Percentiles rank a stretch among this genome's conserved stretches.
Conservation (phyloP, 2,113 vertebrate species). For the Dendrocopos noguchii region DNA sequence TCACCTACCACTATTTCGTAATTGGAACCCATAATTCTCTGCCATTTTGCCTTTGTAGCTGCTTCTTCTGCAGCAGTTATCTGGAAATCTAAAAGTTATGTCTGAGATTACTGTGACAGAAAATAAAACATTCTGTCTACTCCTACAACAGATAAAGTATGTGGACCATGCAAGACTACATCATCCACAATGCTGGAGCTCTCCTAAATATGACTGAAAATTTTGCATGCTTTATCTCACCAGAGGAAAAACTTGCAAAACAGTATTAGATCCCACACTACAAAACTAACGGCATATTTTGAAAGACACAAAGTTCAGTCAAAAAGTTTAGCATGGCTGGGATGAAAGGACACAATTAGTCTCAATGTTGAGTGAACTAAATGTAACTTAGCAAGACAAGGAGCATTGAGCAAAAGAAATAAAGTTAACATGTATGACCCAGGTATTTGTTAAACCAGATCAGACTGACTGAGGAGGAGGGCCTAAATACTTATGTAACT, state of each 20-base stretch:
- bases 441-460: neutral
- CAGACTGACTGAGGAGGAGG: rapidly evolving
- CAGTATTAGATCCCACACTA: neutral
- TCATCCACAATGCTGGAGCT: neutral
- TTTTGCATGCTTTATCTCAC: neutral
- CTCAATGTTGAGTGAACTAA: neutral
- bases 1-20: slow-evolving; percentile 91
- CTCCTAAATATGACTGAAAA: neutral
- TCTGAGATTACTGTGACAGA: slow-evolving; percentile 17
- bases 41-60: slow-evolving; percentile 83
- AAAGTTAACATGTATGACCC: neutral
- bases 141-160: neutral
- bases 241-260: neutral
- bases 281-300: neutral
- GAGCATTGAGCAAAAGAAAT: neutral
- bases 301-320: neutral
- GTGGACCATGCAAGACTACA: neutral
- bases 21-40: slow-evolving; percentile 84
- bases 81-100: slow-evolving; percentile 63
- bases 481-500: neutral
- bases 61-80: slow-evolving; percentile 51
- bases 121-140: neutral
- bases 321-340: neutral
- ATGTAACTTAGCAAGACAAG: neutral
- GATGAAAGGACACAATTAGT: neutral